Conservation (phyloP, 1,140 invertebrate species). For the Zaprionus kolodkinae region DNA sequence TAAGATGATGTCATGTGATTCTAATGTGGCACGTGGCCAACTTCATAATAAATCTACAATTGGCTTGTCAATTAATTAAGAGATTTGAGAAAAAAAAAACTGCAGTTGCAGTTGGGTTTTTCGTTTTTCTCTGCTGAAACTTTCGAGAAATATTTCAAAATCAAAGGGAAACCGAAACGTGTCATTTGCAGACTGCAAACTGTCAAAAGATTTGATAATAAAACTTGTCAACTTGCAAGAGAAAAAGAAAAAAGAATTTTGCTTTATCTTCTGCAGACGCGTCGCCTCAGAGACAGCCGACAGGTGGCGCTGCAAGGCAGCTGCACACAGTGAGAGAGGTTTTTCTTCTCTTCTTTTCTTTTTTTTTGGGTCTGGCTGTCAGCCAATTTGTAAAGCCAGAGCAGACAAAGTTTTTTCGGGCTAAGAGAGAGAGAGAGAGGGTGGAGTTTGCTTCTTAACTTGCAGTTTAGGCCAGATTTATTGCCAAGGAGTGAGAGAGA, state of each 20-base stretch:
- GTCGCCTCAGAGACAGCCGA: background rate
- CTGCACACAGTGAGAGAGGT: background rate
- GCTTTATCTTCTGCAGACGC: background rate
- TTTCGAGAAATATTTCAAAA: background rate
- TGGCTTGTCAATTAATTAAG: slow-evolving; percentile 31
- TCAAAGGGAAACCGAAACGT: slow-evolving; percentile 1
- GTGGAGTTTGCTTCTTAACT: background rate
- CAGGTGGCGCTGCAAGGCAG: slow-evolving; percentile 1
- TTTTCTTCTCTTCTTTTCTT: background rate
- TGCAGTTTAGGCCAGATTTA: slow-evolving; percentile 5
- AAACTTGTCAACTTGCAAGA: slow-evolving; percentile 1
- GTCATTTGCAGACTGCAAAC: background rate
- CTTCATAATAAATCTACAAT: slow-evolving; percentile 14
- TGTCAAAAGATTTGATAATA: slow-evolving; percentile 7
- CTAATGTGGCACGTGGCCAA: slow-evolving; percentile 37
- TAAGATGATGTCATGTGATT: slow-evolving; percentile 38
- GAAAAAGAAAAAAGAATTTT: background rate
- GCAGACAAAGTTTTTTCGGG: slow-evolving; percentile 4
- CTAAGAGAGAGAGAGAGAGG: background rate
- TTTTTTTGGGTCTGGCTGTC: background rate
- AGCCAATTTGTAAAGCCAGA: background rate
- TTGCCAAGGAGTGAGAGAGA: background rate
- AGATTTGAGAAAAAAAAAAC: background rate
- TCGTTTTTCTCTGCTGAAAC: background rate
- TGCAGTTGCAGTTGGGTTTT: background rate